A percentile compares a stretch with the other conserved stretches of the same genome.
Evolutionary conservation across 2,113 vertebrate genomes (phyloP).

Genomic region (Cheirogaleus medius): DNA sequence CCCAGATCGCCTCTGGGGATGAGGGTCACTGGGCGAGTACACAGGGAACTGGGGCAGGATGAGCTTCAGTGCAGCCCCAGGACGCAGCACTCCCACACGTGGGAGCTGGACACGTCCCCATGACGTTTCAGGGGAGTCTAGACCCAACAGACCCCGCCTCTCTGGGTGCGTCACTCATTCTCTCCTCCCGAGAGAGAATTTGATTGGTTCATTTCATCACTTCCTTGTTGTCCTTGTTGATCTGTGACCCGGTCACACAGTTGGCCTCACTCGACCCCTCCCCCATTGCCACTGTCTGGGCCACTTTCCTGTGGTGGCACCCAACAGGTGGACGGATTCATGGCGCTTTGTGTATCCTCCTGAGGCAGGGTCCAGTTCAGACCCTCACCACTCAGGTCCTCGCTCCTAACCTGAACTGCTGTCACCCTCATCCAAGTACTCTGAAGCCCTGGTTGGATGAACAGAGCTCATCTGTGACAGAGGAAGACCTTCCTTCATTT

Average conservation of each 20-base stretch:
- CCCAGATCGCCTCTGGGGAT: background rate
- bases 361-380: background rate
- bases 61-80: background rate
- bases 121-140: background rate
- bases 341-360: background rate
- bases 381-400: background rate
- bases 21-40: too few species aligned
- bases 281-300: background rate
- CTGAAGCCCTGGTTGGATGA: background rate
- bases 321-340: background rate
- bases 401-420: background rate
- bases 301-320: background rate
- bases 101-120: accelerated
- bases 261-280: background rate
- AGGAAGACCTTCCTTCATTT: conserved; percentile 67
- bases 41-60: background rate
- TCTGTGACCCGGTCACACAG: background rate
- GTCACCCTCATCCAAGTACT: background rate
- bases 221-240: background rate
- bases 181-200: background rate
- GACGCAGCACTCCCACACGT: too few species aligned
- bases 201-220: background rate
- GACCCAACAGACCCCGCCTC: background rate
- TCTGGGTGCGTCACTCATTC: background rate
- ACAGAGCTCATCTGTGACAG: conserved; percentile 72